A percentile compares a stretch with the other conserved stretches of the same genome.
phyloP scores from a whole-genome alignment of 1,140 invertebrate genomes.

The Drosophila novamexicana region DNA sequence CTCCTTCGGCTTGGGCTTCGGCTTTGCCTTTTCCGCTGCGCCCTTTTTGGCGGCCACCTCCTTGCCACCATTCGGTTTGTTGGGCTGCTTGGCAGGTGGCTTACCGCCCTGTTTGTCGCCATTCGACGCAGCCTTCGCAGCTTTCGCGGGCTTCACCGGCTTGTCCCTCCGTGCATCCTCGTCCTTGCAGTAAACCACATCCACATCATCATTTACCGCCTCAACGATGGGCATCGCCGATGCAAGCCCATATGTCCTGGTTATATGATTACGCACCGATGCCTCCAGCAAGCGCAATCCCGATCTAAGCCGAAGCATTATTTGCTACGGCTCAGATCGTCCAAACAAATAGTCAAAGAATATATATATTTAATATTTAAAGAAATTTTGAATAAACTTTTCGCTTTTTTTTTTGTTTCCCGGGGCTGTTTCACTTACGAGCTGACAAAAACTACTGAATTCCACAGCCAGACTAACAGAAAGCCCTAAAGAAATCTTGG shows the following conservation, averaged over 20 bases:
- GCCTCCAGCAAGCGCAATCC: not conserved
- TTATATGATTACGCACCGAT: not conserved
- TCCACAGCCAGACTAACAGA: too few relatives aligned
- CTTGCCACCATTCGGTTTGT: not conserved
- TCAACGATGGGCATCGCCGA: not conserved
- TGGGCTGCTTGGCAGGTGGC: not conserved
- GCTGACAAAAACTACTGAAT: conserved; percentile 10
- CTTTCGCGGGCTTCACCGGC: not conserved
- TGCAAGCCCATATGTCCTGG: not conserved
- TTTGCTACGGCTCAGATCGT: not conserved
- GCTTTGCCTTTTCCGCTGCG: not conserved
- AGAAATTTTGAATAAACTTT: conserved; percentile 1
- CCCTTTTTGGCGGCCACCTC: not conserved
- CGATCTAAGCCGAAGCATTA: conserved; percentile 6
- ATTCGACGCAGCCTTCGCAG: not conserved
- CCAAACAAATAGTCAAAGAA: not conserved
- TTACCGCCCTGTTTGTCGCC: not conserved
- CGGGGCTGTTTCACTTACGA: conserved; percentile 7
- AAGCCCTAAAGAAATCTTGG: not conserved
- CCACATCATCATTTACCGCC: not conserved
- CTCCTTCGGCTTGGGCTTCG: not conserved
- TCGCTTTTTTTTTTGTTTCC: conserved; percentile 4
- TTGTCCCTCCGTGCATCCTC: not conserved
- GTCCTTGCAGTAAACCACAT: not conserved
- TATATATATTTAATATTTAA: conserved; percentile 1